A percentile compares a stretch with the other conserved stretches of the same genome.
Evolutionary conservation across 2,113 vertebrate species (phyloP).

Genomic region (Montifringilla adamsi): DNA sequence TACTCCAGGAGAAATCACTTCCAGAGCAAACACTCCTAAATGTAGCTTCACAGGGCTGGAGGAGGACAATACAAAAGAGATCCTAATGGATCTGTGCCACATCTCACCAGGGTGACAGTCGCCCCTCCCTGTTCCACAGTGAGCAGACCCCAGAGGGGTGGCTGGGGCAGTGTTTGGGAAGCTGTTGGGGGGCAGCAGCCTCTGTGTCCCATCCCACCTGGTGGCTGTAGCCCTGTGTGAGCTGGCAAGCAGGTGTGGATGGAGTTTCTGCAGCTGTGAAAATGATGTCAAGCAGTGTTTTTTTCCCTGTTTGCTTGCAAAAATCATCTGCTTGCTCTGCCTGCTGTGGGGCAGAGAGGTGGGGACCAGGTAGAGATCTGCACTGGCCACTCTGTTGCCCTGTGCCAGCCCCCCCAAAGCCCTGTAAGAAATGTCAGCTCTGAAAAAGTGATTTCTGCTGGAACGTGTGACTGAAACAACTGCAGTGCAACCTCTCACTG

Average conservation of each 20-base stretch:
- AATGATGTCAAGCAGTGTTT: background rate
- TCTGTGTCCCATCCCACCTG: background rate
- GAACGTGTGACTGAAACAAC: background rate
- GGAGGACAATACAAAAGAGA: background rate
- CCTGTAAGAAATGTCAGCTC: background rate
- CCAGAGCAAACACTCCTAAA: background rate
- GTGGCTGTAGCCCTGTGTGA: background rate
- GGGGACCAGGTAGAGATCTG: background rate
- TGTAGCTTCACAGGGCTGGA: background rate
- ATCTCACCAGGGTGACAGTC: background rate
- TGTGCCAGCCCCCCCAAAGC: fast-evolving
- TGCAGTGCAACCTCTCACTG: background rate
- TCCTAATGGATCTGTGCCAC: background rate
- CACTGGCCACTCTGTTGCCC: background rate
- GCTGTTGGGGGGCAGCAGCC: background rate
- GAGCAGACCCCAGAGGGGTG: background rate
- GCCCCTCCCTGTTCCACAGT: background rate
- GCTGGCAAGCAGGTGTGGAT: background rate
- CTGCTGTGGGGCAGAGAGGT: background rate
- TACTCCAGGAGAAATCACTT: background rate
- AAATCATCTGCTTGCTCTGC: background rate
- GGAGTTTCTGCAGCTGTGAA: background rate
- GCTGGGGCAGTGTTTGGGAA: background rate
- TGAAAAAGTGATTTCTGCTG: background rate
- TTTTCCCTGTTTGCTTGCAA: background rate